phyloP scores from a whole-genome alignment of 2,888 invertebrate genomes.

The Thumatha senex region DNA sequence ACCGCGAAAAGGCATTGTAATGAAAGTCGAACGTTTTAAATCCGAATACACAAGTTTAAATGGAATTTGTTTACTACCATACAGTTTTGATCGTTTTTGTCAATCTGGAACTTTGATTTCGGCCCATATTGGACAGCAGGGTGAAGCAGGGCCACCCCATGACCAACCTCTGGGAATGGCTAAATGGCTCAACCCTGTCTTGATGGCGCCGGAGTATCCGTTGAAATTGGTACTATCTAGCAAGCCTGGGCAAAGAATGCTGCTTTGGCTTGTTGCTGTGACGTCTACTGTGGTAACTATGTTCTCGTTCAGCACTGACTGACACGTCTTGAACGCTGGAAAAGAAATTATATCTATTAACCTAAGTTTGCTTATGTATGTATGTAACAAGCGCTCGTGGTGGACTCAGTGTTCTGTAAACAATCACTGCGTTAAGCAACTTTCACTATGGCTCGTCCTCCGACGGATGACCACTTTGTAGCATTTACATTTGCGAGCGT shows the following conservation, averaged over 20 bases:
- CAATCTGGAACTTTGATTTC: slow-evolving; percentile 83
- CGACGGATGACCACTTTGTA: too few relatives aligned
- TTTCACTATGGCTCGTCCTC: too few relatives aligned
- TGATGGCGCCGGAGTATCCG: slow-evolving; percentile 85
- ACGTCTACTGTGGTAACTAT: slow-evolving; percentile 62
- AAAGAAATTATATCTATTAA: slow-evolving; percentile 17
- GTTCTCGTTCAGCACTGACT: slow-evolving; percentile 61
- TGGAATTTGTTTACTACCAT: slow-evolving; percentile 35
- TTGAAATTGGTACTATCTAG: slow-evolving; percentile 66
- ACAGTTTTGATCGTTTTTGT: slow-evolving; percentile 41
- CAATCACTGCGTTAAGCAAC: too few relatives aligned
- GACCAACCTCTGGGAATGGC: slow-evolving; percentile 93
- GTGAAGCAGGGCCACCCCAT: slow-evolving; percentile 91
- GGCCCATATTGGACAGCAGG: slow-evolving; percentile 90
- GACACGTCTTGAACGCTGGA: slow-evolving; percentile 64
- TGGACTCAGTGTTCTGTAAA: too few relatives aligned
- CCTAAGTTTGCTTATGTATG: not conserved
- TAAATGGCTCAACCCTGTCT: slow-evolving; percentile 88
- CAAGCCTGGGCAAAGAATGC: slow-evolving; percentile 57
- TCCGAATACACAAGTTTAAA: slow-evolving; percentile 39
- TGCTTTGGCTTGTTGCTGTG: slow-evolving; percentile 52
- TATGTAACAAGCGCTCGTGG: too few relatives aligned
- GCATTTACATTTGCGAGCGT: too few relatives aligned
- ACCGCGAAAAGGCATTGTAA: slow-evolving; percentile 49
- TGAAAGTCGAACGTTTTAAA: slow-evolving; percentile 34